Percentiles rank a stretch among this genome's conserved stretches.
Evolutionary conservation across 64 coral and sea anemone genomes (phyloP).

Genomic region (Anthopleura sola): DNA sequence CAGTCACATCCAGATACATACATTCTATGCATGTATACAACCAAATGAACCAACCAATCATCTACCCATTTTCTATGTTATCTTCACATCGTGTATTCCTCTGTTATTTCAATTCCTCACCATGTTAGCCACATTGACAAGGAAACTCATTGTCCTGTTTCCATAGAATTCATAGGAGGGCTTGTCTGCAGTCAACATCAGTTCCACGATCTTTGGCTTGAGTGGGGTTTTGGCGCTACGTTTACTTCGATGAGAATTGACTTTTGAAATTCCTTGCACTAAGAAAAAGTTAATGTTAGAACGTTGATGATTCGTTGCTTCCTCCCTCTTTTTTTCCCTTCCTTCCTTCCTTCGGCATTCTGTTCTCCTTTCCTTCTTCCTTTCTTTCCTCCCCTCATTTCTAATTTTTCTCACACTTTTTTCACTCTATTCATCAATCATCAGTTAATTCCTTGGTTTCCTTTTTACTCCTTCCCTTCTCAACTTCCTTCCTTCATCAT

Average conservation of each 20-base stretch:
- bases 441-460: not conserved
- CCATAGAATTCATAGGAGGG: constrained; percentile 58
- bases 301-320: not conserved
- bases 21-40: not conserved
- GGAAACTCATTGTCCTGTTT: constrained; percentile 41
- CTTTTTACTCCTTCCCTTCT: too few species aligned
- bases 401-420: not conserved
- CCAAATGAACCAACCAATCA: too few species aligned
- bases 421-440: not conserved
- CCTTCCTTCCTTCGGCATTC: not conserved
- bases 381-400: not conserved
- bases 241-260: not conserved
- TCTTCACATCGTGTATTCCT: too few species aligned
- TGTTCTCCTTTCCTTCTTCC: too few species aligned
- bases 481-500: too few species aligned
- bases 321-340: not conserved
- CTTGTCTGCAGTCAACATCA: constrained; percentile 67
- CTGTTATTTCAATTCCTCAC: constrained; percentile 4
- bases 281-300: not conserved
- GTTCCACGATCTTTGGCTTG: constrained; percentile 32
- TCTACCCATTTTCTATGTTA: too few species aligned
- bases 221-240: not conserved
- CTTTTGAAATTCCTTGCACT: not conserved
- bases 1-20: not conserved
- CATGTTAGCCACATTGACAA: constrained; percentile 55